Base-by-base conservation (phyloP, 2,797 vertebrate species). In the Enteromius afrohamiltoni region DNA sequence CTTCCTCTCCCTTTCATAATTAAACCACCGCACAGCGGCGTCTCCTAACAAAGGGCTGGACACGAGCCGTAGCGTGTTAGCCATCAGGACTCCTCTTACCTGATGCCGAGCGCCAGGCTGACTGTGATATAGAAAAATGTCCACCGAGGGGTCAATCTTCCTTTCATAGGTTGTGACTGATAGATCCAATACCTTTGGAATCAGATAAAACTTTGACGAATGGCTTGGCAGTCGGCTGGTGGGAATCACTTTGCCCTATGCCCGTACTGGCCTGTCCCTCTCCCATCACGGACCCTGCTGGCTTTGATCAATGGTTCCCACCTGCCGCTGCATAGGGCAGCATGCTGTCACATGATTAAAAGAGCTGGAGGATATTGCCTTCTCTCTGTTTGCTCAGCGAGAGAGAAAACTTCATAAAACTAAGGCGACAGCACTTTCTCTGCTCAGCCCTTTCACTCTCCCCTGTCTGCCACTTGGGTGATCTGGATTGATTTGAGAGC, bases 121-220 rank as follows among this genome's bases (percentile, higher is more conserved):
- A 90, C 89, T 93, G 91, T 93, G 92, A 95, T 95, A 95, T 92
- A 64, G 26, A 94, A 95, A 95, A 95, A 94, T 95, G 92, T 91
- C 92, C 90, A 88, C 92, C 90, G 91, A 95, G 92, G 92, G 95
- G 95, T 95, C 94, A 95, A 94, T 95, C 94, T 94, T 94, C 94
- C 90, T 92, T 95, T 96, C 95, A 95, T 96, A 95, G 94, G 89
- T 88, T 58, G 93, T 96, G 96, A 97, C 96, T 96, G 96, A 98
- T 97, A 96, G 96, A 97, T 95, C 94, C 95, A 95, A 96, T 96
- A 97, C 94, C 95, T 96, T 93, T 93, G 93, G 94, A 97, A 98
- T 98, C 97, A 97, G 96, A 98, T 98, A 97, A 97, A 97, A 96
- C 95, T 94, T 97, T 98, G 97, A 98, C 96, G 94, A 97, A 98